Base-by-base conservation (phyloP, 2,888 invertebrate species). In the Napeogenes inachia region DNA sequence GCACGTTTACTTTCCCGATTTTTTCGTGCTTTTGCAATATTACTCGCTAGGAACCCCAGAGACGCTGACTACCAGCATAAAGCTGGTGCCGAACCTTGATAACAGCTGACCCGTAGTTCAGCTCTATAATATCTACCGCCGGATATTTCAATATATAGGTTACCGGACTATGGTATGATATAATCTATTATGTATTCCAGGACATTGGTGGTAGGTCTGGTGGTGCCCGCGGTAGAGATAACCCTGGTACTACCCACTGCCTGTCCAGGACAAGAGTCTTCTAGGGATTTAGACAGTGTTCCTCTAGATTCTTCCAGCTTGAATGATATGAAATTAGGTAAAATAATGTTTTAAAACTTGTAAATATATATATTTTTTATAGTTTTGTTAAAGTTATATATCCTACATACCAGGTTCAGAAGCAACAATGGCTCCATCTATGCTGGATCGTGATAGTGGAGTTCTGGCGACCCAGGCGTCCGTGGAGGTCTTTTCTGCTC, bases 161-260 rank as follows among this genome's bases (percentile, higher is more conserved):
- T 21, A 21, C 21, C 21, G 21, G 21, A 21, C 21, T 21, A 21
- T 21, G 21, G 21, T 21, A 21, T 33, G n/a, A 4, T 45, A 54
- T 13, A 42, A 45, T 30, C 21, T 47, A 35, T 38, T 54, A 42
- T 45, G 10, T 56, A 45, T 63, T 56, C 0, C 72, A 91, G 90
- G 38, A 92, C 93, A 4, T 85, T 96, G 69, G 93, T 94, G 38
- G 85, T 96, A 60, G 97, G 96, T 4, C 92, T 96, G 65, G 92
- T 96, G 68, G 92, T 97, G 63, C 97, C 97, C 13, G 97, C 97
- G 78, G 92, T 96, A 54, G 98, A 98, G 84, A 88, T 98, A 63
- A 97, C 97, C 0, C 92, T 98, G 72, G 95, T 98, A 66, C 95
- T 97, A 92, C 96, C 97, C 45, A 94, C 95, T 64, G 94, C 93